These are phyloP conservation scores for Istiophorus platypterus DNA, from an alignment of 2,113 vertebrate species.

Conservation along the genomic window DNA sequence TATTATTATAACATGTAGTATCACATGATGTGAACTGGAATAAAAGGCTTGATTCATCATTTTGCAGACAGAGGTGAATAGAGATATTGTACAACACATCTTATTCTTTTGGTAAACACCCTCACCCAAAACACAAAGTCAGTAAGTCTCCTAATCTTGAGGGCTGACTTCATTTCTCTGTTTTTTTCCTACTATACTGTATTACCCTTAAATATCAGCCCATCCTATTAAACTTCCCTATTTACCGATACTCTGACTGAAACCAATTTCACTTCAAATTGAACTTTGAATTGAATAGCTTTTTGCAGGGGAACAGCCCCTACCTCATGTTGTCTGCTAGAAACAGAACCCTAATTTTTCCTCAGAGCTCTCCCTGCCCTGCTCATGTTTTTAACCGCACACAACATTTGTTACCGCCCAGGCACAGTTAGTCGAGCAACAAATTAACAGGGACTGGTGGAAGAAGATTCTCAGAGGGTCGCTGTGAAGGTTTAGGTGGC, in stretches of 20 bases:
- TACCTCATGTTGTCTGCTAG: background rate
- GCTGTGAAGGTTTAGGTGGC: constrained; percentile 34
- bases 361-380: constrained; percentile 9
- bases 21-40: background rate
- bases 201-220: background rate
- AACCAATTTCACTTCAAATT: constrained; percentile 7
- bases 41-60: background rate
- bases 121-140: background rate
- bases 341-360: background rate
- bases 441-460: constrained; percentile 64
- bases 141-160: background rate
- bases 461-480: constrained; percentile 51
- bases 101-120: background rate
- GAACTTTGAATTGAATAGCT: background rate
- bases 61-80: background rate
- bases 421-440: constrained; percentile 49
- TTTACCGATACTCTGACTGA: background rate
- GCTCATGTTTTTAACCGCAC: constrained; percentile 38
- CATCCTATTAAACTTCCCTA: background rate
- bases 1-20: constrained; percentile 5
- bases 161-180: background rate
- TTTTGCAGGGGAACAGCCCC: background rate
- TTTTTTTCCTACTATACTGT: background rate
- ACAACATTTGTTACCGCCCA: constrained; percentile 41
- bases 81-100: background rate